Evolutionary conservation across 1,140 invertebrate genomes (phyloP), one percentile per base, ranked within the genome.

Genomic region (Drosophila repleta): DNA sequence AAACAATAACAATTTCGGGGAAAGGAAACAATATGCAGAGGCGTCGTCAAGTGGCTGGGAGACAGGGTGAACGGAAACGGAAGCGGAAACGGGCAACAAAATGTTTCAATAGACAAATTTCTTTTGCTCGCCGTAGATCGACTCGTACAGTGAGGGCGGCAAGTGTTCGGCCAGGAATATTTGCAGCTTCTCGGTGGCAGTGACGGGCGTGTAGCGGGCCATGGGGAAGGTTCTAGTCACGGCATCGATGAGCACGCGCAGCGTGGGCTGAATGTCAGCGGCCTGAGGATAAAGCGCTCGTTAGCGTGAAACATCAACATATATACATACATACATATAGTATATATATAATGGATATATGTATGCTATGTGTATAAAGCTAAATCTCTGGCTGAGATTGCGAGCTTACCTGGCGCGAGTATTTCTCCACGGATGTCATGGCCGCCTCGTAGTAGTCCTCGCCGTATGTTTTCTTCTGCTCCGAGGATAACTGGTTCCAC

Each of bases 371-470:
- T 11, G n/a, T 35, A n/a, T 3, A 3, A 29, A 24, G 46, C 46
- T 45, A 35, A 56, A 61, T 58, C n/a, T 39, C 26, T 29, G 35
- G 20, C 11, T 20, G 21, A 0, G 8, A 39, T 48, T 49, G 21
- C 6, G 7, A 1, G 8, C 74, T 64, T 60, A 92, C 91, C 74
- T 84, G 94, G 88, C 95, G 94, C 1, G 95, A 96, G 81, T 96
- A 96, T 82, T 96, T 96, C 81, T 96, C 95, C 66, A 96, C 92
- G 70, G 94, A 94, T 29, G 95, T 92, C 85, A 96, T 93, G 67
- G 96, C 95, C 64, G 94, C 93, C 84, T 97, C 96, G 88, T 97
- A 97, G 79, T 96, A 95, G 83, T 96, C 94, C 91, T 96, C 94
- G 3, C 96, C 95, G 80, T 96, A 97, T 67, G 95, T 95, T 51